Base-by-base conservation (phyloP, 2,113 vertebrate species). In the Pantherophis guttatus region DNA sequence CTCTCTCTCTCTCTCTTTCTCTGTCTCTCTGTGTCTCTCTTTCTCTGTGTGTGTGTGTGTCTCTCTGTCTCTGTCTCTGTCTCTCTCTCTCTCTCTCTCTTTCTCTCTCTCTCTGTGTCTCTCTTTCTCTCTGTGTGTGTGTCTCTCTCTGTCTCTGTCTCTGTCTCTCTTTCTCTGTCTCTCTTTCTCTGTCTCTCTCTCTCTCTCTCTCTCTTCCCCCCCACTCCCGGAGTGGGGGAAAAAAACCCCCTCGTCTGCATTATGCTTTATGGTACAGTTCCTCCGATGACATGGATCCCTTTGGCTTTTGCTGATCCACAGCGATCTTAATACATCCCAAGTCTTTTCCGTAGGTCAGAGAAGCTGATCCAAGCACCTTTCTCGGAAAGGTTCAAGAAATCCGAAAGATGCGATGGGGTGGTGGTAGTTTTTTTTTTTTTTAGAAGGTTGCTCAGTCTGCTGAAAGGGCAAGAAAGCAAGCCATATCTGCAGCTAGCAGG, bases 1-100 rank as follows among this genome's bases (percentile, higher is more conserved):
- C 1, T 5, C 29, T 1, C 17, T 85, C 0, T 10, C 2, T 3
- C 7, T n/a, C n/a, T n/a, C n/a, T n/a, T n/a, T n/a, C n/a, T 39
- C 39, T 39, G 39, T 39, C 39, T 39, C 39, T 39, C 39, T 39
- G 39, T 39, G 39, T 50, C 5, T 50, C 48, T 50, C 48, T 50
- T 50, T 50, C 48, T 50, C 48, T 50, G 5, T 50, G 48, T 48
- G 5, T 48, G 5, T 48, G 5, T 48, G 4, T 48, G 2, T 39
- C 39, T 39, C 1, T 50, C 50, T 52, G 1, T 17, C 0, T 55
- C 17, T 55, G 1, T 55, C 4, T 55, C 55, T n/a, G n/a, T n/a
- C n/a, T n/a, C n/a, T n/a, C n/a, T n/a, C n/a, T n/a, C n/a, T n/a
- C n/a, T n/a, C n/a, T 39, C 39, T 39, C 1, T 50, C 50, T 52